Evolutionary conservation across 2,113 vertebrate genomes (phyloP), one percentile per base, ranked within the genome.

Genomic region (Puffinus mauretanicus): DNA sequence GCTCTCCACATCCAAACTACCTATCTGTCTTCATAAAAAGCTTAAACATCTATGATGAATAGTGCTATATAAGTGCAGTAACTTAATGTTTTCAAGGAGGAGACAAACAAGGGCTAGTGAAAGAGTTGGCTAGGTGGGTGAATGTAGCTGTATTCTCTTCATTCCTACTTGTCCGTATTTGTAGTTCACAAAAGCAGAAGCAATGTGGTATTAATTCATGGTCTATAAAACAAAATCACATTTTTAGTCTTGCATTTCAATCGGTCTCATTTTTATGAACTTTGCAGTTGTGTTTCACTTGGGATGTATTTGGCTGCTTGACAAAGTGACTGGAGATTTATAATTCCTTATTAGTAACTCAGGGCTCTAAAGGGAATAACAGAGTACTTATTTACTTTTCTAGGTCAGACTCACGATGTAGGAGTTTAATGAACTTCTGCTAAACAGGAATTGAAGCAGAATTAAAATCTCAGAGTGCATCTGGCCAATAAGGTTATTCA

Each of bases 351-450:
- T 94, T 97, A 86, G 92, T 97, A 97, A 92, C 95, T 94, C 95
- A 76, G 69, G 82, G 52, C 79, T 97, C 95, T 93, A 72, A 95
- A 92, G 95, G 81, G 82, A 97, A 87, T 94, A 92, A 52, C 87
- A 89, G 84, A 97, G 93, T 88, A 87, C 72, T 97, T 97, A 96
- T 92, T 95, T 96, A 95, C 97, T 96, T 94, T 96, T 92, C 94
- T 88, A 91, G 94, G 82, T 96, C 89, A 96, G 40, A 77, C 81
- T 96, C 80, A 82, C 95, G 94, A 95, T 96, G 86, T 91, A 94
- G 94, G 83, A 97, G 88, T 97, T 97, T 96, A 96, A 97, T 97
- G 96, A 96, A 96, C 94, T 96, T 97, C 81, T 92, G 60, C 95
- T 97, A 94, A 97, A 95, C 62, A 96, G 91, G 86, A 97, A 66